Percentiles rank a stretch among this genome's conserved stretches.
Conservation (phyloP, 2,113 vertebrate species). For the Onychorhynchus coronatus region DNA sequence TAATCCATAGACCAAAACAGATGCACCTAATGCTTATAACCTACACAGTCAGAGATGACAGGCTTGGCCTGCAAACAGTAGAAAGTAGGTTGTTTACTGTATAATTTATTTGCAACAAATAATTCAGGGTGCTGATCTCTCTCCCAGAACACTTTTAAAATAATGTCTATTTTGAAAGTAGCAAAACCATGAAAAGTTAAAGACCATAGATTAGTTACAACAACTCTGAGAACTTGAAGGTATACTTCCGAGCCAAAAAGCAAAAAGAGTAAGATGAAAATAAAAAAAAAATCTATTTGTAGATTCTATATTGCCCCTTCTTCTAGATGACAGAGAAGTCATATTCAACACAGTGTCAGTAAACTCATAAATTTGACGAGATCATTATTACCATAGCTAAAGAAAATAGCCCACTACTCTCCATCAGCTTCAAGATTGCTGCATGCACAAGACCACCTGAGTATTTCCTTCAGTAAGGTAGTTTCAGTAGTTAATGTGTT, state of each 20-base stretch:
- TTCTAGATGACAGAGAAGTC: background rate
- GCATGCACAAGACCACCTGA: background rate
- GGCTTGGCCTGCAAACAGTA: background rate
- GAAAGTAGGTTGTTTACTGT: background rate
- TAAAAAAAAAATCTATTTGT: background rate
- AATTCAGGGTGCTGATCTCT: background rate
- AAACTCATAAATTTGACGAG: background rate
- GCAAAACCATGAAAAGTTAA: background rate
- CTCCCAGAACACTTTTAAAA: background rate
- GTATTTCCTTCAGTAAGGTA: background rate
- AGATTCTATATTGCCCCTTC: background rate
- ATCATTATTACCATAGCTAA: background rate
- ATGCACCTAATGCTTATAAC: constrained; percentile 7
- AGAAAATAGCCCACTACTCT: background rate
- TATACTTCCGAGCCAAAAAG: background rate
- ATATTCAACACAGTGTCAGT: background rate
- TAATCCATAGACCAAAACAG: constrained; percentile 20
- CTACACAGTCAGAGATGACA: background rate
- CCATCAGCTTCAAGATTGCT: background rate
- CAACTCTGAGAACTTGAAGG: background rate
- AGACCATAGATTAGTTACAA: background rate
- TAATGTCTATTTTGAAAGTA: background rate
- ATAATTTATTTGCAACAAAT: constrained; percentile 22
- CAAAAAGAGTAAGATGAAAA: background rate
- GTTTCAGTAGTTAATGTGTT: background rate